A percentile compares a stretch with the other conserved stretches of the same genome.
Conservation (phyloP, 2,888 invertebrate species). For the Pteria penguin region DNA sequence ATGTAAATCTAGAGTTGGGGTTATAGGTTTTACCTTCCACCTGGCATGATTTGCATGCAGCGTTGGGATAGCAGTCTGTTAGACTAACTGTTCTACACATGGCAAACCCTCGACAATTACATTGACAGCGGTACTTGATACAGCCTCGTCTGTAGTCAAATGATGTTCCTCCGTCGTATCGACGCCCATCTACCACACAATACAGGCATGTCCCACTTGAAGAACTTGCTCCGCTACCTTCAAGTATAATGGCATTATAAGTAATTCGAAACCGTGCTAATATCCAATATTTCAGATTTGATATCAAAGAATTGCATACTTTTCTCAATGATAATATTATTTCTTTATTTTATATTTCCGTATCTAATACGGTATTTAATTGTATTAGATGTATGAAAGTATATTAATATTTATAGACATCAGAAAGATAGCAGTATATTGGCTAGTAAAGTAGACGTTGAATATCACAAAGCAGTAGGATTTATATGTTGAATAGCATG, state of each 20-base stretch:
- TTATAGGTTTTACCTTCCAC: conserved; percentile 39
- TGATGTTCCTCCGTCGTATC: conserved; percentile 40
- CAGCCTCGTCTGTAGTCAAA: conserved; percentile 47
- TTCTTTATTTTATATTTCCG: too few relatives aligned
- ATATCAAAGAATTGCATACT: background rate
- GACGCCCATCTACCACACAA: conserved; percentile 48
- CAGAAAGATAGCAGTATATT: too few relatives aligned
- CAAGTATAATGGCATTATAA: too few relatives aligned
- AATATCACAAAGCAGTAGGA: too few relatives aligned
- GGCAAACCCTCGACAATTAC: conserved; percentile 47
- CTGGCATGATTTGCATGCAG: conserved; percentile 41
- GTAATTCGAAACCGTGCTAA: too few relatives aligned
- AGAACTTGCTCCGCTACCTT: conserved; percentile 35
- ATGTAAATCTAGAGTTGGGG: conserved; percentile 47
- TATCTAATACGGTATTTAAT: too few relatives aligned
- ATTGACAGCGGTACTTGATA: conserved; percentile 45
- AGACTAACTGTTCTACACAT: conserved; percentile 24
- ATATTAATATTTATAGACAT: too few relatives aligned
- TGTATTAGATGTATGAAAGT: background rate
- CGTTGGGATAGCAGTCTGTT: conserved; percentile 35
- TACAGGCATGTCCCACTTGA: conserved; percentile 36
- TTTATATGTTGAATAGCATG: too few relatives aligned
- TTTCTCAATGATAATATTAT: too few relatives aligned
- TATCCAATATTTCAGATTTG: background rate
- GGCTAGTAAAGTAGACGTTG: too few relatives aligned